Evolutionary conservation across 2,888 invertebrate species (phyloP).

Genomic region (Homarus gammarus): DNA sequence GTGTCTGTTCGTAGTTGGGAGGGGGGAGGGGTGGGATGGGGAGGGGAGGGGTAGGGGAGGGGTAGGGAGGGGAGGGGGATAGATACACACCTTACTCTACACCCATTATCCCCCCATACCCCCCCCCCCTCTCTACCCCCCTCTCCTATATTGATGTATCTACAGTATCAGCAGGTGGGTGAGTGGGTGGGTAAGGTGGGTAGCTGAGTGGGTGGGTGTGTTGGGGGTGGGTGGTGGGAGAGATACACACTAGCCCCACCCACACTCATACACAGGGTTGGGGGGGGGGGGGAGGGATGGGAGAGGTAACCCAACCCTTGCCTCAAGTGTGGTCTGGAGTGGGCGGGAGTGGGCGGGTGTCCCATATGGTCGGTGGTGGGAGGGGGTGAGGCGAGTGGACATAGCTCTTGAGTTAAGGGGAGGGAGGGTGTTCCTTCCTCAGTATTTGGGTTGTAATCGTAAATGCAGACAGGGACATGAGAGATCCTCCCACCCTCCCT

Average conservation of each 20-base stretch:
- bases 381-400: background rate
- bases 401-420: constrained; percentile 12
- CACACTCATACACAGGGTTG: background rate
- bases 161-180: too few relatives aligned
- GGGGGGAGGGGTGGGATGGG: too few relatives aligned
- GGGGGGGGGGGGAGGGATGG: background rate
- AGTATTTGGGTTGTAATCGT: constrained; percentile 16
- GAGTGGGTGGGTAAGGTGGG: too few relatives aligned
- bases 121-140: background rate
- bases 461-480: constrained; percentile 8
- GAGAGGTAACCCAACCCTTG: constrained; percentile 10
- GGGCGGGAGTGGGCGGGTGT: background rate
- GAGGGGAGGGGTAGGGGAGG: too few relatives aligned
- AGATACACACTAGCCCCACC: background rate
- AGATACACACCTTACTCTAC: too few relatives aligned
- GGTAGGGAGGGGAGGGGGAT: too few relatives aligned
- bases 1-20: too few relatives aligned
- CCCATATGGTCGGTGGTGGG: background rate
- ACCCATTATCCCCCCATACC: background rate
- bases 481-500: background rate
- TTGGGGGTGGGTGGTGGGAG: too few relatives aligned
- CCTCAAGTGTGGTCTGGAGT: constrained; percentile 17
- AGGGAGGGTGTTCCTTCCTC: background rate
- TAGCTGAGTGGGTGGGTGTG: too few relatives aligned
- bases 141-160: background rate